Evolutionary conservation across 2,113 vertebrate genomes (phyloP), one percentile per base, ranked within the genome.

Genomic region (Diadophis punctatus): DNA sequence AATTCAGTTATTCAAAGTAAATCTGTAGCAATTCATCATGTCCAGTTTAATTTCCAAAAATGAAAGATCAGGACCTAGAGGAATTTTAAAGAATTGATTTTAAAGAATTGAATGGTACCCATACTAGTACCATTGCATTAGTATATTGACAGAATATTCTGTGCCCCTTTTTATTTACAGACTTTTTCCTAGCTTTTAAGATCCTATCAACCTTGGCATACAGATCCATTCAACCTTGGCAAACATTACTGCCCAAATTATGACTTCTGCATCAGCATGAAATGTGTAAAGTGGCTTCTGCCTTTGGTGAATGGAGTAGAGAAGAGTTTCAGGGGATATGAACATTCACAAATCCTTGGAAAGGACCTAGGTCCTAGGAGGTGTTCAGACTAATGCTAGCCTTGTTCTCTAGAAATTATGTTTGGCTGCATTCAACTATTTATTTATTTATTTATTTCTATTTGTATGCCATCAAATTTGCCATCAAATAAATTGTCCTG

Each of bases 151-250:
- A 63, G 43, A 49, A 63, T 90, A n/a, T 30, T 10, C 43, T 63
- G 56, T 51, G 58, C 27, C 96, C 95, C 88, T 8, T 0, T 92
- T 95, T 96, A 95, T 96, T 93, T 96, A 92, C 84, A 95, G 95
- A 95, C 95, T 94, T 60, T 91, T 63, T 93, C 93, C 92, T 39
- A 0, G 92, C 87, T 56, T 34, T 94, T 94, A 90, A 4, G 93
- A 84, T 68, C 89, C 90, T 52, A 90, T 94, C 94, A 94, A 97
- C 96, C 96, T 94, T 94, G 93, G 91, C 97, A 93, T 97, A 94
- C 87, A 92, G 96, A 60, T 60, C 93, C 94, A 93, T 95, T 97
- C 97, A 95, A 97, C 97, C 96, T 94, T 94, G 93, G 91, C 97
- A 93, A 97, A 94, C 85, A 91, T 96, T 94, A 95, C 92, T 94